phyloP scores from a whole-genome alignment of 2,888 invertebrate species.

The Onthophagus sagittarius region DNA sequence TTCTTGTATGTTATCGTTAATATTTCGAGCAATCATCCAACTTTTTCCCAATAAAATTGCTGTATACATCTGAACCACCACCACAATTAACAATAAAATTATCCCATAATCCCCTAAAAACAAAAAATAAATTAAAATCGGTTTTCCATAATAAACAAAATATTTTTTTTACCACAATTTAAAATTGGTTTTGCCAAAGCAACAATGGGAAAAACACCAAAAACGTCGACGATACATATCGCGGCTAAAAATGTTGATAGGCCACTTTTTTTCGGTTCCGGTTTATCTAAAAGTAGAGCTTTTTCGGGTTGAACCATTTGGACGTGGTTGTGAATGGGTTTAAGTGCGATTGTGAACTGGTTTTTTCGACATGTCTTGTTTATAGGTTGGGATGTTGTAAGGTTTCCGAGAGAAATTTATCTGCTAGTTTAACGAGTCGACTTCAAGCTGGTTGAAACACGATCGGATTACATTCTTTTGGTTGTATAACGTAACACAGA shows the following conservation, averaged over 20 bases:
- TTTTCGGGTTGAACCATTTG: constrained; percentile 18
- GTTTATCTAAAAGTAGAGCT: constrained; percentile 4
- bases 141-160: not conserved
- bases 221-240: constrained; percentile 75
- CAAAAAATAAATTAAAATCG: constrained; percentile 7
- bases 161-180: constrained; percentile 60
- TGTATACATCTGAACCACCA: constrained; percentile 74
- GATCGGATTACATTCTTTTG: not conserved
- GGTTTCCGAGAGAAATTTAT: not conserved
- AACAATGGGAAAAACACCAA: constrained; percentile 79
- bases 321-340: not conserved
- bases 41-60: constrained; percentile 74
- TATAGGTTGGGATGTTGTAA: not conserved
- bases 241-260: constrained; percentile 68
- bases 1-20: constrained; percentile 57
- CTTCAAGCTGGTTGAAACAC: not conserved
- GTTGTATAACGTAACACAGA: not conserved
- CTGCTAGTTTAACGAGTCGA: not conserved
- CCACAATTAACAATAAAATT: constrained; percentile 62
- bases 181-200: constrained; percentile 72
- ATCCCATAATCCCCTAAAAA: constrained; percentile 65
- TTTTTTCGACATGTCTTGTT: not conserved
- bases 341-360: not conserved
- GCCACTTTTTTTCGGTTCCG: constrained; percentile 38
- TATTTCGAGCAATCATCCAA: constrained; percentile 74